Conservation (phyloP, 2,888 invertebrate genomes). For the Melanotus villosus region DNA sequence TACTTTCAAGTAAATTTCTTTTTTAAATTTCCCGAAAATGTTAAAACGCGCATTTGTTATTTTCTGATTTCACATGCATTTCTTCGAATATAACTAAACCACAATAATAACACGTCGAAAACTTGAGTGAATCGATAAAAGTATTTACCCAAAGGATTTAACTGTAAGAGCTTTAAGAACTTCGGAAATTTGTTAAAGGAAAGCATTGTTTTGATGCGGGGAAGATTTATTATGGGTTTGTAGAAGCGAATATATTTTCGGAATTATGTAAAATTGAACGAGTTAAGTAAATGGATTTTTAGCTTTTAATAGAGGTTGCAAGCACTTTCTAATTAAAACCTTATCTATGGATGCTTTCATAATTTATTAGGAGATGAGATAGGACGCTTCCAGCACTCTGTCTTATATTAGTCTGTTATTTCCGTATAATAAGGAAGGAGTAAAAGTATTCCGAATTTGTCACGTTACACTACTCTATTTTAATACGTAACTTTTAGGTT, state of each 20-base stretch:
- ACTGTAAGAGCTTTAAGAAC: constrained; percentile 13
- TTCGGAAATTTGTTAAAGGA: constrained; percentile 14
- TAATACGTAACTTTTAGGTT: no score
- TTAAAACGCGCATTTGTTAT: no score
- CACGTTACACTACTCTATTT: no score
- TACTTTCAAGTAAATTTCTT: no score
- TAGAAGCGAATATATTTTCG: constrained; percentile 12
- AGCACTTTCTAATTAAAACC: constrained; percentile 18
- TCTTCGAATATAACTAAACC: constrained; percentile 1
- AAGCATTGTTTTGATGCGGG: constrained; percentile 6
- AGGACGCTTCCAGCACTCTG: background rate
- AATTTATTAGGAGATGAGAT: constrained; percentile 9
- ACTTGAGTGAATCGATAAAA: constrained; percentile 6
- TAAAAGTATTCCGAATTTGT: background rate
- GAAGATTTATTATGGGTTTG: constrained; percentile 8
- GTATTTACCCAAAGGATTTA: constrained; percentile 3
- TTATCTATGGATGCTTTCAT: background rate
- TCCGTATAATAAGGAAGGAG: constrained; percentile 10
- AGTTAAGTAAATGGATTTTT: constrained; percentile 12
- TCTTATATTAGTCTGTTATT: background rate
- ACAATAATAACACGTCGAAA: background rate
- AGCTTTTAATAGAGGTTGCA: background rate
- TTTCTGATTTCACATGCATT: no score
- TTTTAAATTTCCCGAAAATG: no score
- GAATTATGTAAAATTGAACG: constrained; percentile 17